Percentiles rank a stretch among this genome's conserved stretches.
These are phyloP conservation scores for Agrotis clavis DNA, from an alignment of 2,888 invertebrate species.

Conservation along the genomic window DNA sequence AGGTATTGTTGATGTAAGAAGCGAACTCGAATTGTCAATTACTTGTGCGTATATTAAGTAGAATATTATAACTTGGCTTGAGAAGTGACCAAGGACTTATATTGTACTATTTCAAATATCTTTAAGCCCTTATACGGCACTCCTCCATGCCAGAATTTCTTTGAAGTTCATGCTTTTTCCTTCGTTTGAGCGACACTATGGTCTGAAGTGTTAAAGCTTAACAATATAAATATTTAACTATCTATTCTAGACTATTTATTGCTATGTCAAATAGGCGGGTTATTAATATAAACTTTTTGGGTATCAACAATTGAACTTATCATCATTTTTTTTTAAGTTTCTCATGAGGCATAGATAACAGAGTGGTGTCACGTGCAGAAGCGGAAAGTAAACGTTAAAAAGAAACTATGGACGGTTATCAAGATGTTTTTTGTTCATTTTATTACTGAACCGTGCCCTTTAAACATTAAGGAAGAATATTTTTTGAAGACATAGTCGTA, in stretches of 20 bases:
- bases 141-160: constrained; percentile 15
- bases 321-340: constrained; percentile 64
- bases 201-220: constrained; percentile 82
- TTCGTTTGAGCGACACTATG: constrained; percentile 75
- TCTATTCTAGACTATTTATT: constrained; percentile 90
- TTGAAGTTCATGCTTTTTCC: constrained; percentile 46
- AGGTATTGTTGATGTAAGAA: constrained; percentile 36
- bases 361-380: constrained; percentile 63
- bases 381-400: constrained; percentile 65
- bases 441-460: constrained; percentile 71
- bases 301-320: constrained; percentile 81
- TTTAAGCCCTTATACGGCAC: constrained; percentile 14
- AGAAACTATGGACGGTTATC: constrained; percentile 81
- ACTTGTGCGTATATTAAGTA: constrained; percentile 76
- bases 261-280: constrained; percentile 91
- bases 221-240: constrained; percentile 84
- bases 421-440: constrained; percentile 70
- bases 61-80: constrained; percentile 25
- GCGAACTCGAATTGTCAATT: constrained; percentile 55
- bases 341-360: constrained; percentile 57
- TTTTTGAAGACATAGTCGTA: constrained; percentile 60
- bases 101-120: constrained; percentile 15
- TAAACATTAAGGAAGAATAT: constrained; percentile 51
- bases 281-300: constrained; percentile 85
- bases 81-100: constrained; percentile 24